Evolutionary conservation across 2,888 invertebrate species (phyloP).

Genomic region (Eupithecia subfuscata): DNA sequence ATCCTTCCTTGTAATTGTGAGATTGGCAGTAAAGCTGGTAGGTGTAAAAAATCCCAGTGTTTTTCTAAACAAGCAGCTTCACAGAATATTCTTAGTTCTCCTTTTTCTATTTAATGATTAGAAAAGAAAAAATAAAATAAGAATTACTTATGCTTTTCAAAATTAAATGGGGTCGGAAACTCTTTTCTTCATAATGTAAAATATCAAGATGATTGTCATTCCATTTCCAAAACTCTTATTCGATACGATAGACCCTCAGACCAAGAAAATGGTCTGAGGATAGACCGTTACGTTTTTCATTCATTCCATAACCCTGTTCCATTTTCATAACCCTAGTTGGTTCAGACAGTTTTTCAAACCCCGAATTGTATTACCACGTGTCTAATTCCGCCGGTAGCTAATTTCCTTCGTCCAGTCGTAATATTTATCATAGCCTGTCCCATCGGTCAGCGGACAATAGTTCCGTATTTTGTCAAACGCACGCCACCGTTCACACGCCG

Average conservation of each 20-base stretch:
- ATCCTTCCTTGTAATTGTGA: constrained; percentile 32
- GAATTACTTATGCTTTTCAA: neutral
- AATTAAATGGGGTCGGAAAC: neutral
- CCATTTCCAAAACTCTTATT: neutral
- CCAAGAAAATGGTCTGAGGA: too few relatives aligned
- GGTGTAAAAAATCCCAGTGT: constrained; percentile 31
- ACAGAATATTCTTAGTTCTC: neutral
- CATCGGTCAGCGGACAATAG: constrained; percentile 59
- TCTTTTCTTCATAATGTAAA: neutral
- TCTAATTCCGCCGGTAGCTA: constrained; percentile 2
- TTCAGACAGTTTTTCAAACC: neutral
- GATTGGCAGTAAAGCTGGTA: constrained; percentile 22
- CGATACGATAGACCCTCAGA: too few relatives aligned
- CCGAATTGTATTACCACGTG: neutral
- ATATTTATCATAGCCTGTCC: constrained; percentile 56
- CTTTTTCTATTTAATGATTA: neutral
- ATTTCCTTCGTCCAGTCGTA: constrained; percentile 25
- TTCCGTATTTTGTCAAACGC: constrained; percentile 56
- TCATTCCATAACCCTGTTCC: neutral
- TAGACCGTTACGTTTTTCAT: neutral
- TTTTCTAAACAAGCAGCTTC: neutral
- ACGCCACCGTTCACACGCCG: constrained; percentile 59
- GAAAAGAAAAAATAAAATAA: neutral
- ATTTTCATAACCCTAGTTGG: neutral
- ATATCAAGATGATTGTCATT: neutral